Base-by-base conservation (phyloP, 2,797 vertebrate genomes). In the Pipistrellus kuhlii region DNA sequence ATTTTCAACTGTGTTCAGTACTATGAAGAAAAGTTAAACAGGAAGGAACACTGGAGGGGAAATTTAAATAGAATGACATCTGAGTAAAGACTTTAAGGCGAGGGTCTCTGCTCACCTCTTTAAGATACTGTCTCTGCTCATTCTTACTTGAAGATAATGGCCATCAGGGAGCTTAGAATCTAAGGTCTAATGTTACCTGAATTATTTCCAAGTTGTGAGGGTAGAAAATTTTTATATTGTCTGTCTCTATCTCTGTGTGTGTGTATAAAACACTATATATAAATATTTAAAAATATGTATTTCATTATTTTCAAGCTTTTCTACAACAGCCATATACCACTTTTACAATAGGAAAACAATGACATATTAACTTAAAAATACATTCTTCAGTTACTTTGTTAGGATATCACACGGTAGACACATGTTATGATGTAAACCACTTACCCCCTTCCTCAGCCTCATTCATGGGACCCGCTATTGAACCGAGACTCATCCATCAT, bases 321-420 rank as follows among this genome's bases (percentile, higher is more conserved):
- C 38, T 23, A 64, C n/a, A 89, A 48, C 23, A 73, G 66, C 44
- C 38, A 59, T 10, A 55, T 44, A 17, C 3, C 25, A 27, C 15
- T 76, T 88, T 77, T 68, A 32, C 32, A 85, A 77, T 55, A 44
- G 73, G 32, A 81, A 81, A 96, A 78, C 2, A 87, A 71, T 72
- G 59, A 66, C 30, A 46, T 48, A 44, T 32, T 59, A 66, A 81
- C 44, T 71, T 84, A 27, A 83, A 88, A 48, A 27, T 27, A 6
- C 14, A 62, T 44, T 15, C 21, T 85, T 57, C 25, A 48, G 9
- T 59, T 38, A 72, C 59, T 94, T 38, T 69, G 27, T 87, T 80
- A 72, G 30, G 13, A 2, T 85, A 23, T 91, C 9, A 21, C 2
- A 10, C 55, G n/a, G 8, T 17, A n/a, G 48, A 25, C 32, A 25